Evolutionary conservation across 2,797 vertebrate genomes (phyloP).

Genomic region (Leptoclinus maculatus): DNA sequence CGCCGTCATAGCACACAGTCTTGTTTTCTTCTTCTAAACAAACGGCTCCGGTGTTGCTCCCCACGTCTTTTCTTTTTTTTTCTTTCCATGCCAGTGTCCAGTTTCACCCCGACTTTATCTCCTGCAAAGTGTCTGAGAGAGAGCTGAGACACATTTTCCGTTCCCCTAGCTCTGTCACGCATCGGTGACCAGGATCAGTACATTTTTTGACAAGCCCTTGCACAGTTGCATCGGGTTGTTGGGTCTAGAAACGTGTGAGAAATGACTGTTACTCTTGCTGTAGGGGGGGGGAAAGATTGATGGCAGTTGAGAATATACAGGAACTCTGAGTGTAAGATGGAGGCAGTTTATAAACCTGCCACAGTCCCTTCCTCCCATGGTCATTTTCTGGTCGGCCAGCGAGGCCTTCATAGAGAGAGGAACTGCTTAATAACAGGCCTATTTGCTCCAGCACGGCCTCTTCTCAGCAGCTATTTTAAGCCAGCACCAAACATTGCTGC

Average conservation of each 20-base stretch:
- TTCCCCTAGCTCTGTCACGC: constrained; percentile 50
- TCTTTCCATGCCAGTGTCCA: constrained; percentile 68
- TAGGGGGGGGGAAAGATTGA: not conserved
- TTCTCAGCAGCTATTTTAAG: constrained; percentile 68
- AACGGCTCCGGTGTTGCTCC: constrained; percentile 46
- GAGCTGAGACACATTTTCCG: constrained; percentile 62
- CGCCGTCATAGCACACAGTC: constrained; percentile 18
- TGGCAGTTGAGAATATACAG: not conserved
- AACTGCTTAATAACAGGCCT: constrained; percentile 65
- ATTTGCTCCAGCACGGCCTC: constrained; percentile 48
- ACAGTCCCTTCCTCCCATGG: constrained; percentile 17
- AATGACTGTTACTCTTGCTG: not conserved
- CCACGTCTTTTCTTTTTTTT: constrained; percentile 61
- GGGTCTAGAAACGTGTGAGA: not conserved
- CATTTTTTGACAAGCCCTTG: constrained; percentile 13
- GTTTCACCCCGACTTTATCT: constrained; percentile 68
- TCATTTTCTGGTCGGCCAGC: constrained; percentile 36
- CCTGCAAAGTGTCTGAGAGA: constrained; percentile 43
- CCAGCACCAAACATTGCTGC: constrained; percentile 47
- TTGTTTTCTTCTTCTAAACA: constrained; percentile 38
- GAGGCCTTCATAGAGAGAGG: constrained; percentile 47
- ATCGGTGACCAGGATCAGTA: constrained; percentile 31
- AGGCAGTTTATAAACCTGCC: constrained; percentile 4
- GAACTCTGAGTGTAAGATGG: not conserved
- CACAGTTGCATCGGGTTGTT: not conserved